These are phyloP conservation scores for Danaus melanippus DNA, from an alignment of 1,140 invertebrate genomes.

Conservation along the genomic window DNA sequence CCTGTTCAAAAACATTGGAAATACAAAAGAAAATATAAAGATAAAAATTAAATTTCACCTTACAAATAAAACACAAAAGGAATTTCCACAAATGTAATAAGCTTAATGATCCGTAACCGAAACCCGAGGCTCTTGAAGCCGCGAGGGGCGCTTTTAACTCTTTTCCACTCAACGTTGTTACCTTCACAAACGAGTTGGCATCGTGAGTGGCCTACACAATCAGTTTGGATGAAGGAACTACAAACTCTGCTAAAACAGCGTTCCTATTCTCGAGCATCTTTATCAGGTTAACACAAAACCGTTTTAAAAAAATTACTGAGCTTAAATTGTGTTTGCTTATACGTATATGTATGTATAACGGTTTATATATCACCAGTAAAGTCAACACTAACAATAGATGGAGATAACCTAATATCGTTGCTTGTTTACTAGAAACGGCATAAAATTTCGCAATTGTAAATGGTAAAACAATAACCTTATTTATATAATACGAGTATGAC, in stretches of 20 bases:
- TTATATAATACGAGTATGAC: too few species aligned
- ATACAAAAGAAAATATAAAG: constrained; percentile 2
- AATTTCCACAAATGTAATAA: constrained; percentile 32
- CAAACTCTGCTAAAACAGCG: constrained; percentile 14
- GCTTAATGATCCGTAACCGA: constrained; percentile 45
- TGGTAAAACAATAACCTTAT: too few species aligned
- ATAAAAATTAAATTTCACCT: constrained; percentile 3
- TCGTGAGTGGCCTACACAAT: constrained; percentile 51
- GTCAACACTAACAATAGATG: too few species aligned
- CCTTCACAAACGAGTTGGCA: constrained; percentile 50
- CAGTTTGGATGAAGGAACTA: constrained; percentile 27
- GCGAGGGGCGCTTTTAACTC: constrained; percentile 43
- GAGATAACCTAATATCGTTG: too few species aligned
- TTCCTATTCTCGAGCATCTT: not conserved
- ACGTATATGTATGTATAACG: too few species aligned
- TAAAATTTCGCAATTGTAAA: too few species aligned
- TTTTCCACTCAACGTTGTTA: constrained; percentile 61
- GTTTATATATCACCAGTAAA: too few species aligned
- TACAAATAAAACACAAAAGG: constrained; percentile 12
- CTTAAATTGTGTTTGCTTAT: too few species aligned
- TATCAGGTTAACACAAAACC: too few species aligned
- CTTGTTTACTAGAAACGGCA: too few species aligned
- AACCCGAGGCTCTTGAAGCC: constrained; percentile 31
- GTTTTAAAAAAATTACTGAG: too few species aligned
- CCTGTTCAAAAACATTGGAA: constrained; percentile 1